phyloP scores from a whole-genome alignment of 2,113 vertebrate genomes.

The Ophiodon elongatus region DNA sequence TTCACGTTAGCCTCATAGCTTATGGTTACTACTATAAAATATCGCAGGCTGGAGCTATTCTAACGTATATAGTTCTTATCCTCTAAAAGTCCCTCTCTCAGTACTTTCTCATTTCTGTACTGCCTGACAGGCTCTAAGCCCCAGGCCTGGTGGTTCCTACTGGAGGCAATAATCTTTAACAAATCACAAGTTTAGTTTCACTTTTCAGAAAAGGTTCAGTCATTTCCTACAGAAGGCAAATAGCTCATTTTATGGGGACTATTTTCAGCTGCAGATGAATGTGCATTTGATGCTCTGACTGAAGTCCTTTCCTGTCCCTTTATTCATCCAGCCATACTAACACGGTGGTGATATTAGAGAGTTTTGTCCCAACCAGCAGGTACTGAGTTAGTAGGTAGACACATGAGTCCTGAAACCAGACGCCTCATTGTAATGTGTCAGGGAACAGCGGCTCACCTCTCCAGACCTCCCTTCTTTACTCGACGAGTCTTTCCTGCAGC shows the following conservation, averaged over 20 bases:
- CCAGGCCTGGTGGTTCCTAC: not conserved
- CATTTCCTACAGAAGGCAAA: not conserved
- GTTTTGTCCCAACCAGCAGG: too few species aligned
- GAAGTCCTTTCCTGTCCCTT: not conserved
- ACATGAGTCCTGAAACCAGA: constrained; percentile 2
- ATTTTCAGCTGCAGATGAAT: not conserved
- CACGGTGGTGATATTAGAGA: not conserved
- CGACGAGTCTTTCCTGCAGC: constrained; percentile 14
- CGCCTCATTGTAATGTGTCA: not conserved
- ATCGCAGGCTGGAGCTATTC: not conserved
- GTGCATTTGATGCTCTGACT: not conserved
- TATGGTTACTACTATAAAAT: not conserved
- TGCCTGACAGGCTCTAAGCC: not conserved
- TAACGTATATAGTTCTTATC: not conserved
- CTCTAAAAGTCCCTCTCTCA: not conserved
- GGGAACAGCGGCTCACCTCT: constrained; percentile 21
- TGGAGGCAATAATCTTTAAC: not conserved
- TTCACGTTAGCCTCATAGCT: not conserved
- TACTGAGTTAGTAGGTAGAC: not conserved
- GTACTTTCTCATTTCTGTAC: not conserved
- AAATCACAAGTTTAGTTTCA: not conserved
- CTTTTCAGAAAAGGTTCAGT: not conserved
- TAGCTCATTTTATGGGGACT: not conserved
- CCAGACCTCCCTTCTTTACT: not conserved
- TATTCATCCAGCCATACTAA: not conserved